phyloP scores from a whole-genome alignment of 1,140 invertebrate species.

The Babylonia areolata region DNA sequence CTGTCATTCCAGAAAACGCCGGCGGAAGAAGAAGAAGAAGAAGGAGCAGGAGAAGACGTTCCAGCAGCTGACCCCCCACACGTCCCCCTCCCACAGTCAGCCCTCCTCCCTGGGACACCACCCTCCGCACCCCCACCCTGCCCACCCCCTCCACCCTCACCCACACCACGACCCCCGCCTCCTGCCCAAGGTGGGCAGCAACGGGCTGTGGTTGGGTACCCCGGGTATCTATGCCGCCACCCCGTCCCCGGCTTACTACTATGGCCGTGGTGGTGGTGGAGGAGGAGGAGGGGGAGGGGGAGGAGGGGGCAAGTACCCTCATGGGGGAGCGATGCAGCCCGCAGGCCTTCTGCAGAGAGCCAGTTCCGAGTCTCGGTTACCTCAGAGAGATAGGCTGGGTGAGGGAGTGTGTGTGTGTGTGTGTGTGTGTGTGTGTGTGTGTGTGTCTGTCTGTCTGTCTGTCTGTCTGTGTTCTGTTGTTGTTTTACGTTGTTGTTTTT shows the following conservation, averaged over 20 bases:
- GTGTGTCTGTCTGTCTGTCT: too few relatives aligned
- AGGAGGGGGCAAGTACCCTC: not conserved
- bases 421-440: too few relatives aligned
- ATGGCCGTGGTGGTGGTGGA: slow-evolving; percentile 25
- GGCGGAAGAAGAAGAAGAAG: slow-evolving; percentile 5
- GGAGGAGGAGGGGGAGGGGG: too few relatives aligned
- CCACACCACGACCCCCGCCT: slow-evolving; percentile 31
- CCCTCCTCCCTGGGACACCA: slow-evolving; percentile 30
- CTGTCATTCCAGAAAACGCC: not conserved
- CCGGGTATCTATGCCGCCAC: slow-evolving; percentile 36
- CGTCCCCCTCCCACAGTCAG: slow-evolving; percentile 28
- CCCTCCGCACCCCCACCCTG: not conserved
- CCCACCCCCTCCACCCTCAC: slow-evolving; percentile 30
- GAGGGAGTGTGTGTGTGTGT: too few relatives aligned
- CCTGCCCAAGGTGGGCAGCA: slow-evolving; percentile 43
- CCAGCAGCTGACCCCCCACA: slow-evolving; percentile 30
- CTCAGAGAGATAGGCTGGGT: not conserved
- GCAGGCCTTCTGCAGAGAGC: slow-evolving; percentile 25
- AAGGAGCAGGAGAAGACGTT: slow-evolving; percentile 28
- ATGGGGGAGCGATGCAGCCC: too few relatives aligned
- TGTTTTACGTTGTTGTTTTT: too few relatives aligned
- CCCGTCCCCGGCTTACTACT: slow-evolving; percentile 32
- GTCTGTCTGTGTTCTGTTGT: too few relatives aligned
- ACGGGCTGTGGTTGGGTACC: slow-evolving; percentile 42
- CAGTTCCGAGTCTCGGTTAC: slow-evolving; percentile 17